Percentiles rank a stretch among this genome's conserved stretches.
Evolutionary conservation across 1,140 invertebrate genomes (phyloP).

Genomic region (Hylyphantes graminicola): DNA sequence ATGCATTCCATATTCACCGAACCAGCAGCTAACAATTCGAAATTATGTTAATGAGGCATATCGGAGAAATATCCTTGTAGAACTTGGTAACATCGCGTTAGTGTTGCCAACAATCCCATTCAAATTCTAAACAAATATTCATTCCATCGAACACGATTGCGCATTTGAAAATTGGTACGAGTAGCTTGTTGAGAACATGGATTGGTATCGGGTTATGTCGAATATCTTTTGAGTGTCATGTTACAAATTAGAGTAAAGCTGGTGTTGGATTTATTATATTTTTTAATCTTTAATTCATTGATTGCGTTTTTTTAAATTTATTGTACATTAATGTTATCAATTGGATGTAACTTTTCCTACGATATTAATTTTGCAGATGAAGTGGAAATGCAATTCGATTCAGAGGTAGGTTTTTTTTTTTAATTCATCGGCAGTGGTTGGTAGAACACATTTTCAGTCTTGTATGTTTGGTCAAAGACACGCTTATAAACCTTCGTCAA

Average conservation of each 20-base stretch:
- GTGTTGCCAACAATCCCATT: neutral
- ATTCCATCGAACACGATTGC: slow-evolving; percentile 16
- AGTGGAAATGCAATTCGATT: neutral
- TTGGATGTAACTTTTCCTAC: neutral
- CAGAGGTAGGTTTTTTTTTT: neutral
- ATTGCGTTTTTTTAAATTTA: neutral
- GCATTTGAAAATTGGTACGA: neutral
- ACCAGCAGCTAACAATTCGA: slow-evolving; percentile 13
- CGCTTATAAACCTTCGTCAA: too few species aligned
- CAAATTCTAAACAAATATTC: slow-evolving; percentile 33
- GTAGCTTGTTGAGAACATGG: slow-evolving; percentile 6
- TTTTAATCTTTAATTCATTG: neutral
- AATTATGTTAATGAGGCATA: slow-evolving; percentile 16
- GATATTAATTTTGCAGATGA: neutral
- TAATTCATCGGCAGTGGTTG: too few species aligned
- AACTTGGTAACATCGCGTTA: slow-evolving; percentile 22
- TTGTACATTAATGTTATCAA: neutral
- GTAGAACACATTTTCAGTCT: too few species aligned
- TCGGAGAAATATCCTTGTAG: slow-evolving; percentile 5
- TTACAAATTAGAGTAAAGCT: too few species aligned
- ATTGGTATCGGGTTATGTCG: slow-evolving; percentile 14
- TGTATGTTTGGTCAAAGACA: too few species aligned
- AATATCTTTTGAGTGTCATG: neutral
- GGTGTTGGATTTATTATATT: neutral
- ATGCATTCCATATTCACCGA: neutral